phyloP scores from a whole-genome alignment of 2,797 vertebrate species.

The Rhodeus uyekii region DNA sequence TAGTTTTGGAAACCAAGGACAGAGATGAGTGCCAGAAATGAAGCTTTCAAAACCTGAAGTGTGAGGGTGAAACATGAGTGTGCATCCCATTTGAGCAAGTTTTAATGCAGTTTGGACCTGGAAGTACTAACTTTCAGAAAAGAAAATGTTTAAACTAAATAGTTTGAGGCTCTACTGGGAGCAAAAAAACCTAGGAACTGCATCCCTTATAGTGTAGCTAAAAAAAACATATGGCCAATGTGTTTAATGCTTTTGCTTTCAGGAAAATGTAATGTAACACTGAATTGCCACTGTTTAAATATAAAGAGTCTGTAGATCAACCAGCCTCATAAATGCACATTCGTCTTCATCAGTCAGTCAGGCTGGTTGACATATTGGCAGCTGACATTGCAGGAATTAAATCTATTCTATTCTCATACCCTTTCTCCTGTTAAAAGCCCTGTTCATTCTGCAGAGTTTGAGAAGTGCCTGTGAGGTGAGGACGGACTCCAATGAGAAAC shows the following conservation, averaged over 20 bases:
- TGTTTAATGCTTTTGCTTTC: background rate
- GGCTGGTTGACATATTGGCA: constrained; percentile 12
- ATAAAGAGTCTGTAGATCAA: background rate
- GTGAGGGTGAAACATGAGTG: background rate
- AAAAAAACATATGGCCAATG: background rate
- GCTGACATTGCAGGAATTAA: constrained; percentile 20
- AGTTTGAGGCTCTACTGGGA: background rate
- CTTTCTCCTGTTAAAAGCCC: constrained; percentile 56
- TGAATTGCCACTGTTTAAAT: constrained; percentile 4
- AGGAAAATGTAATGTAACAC: background rate
- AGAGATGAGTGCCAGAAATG: background rate
- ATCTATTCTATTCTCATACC: constrained; percentile 45
- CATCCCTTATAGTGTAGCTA: background rate
- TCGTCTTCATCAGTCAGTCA: constrained; percentile 27
- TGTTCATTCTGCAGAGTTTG: constrained; percentile 53
- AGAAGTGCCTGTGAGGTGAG: background rate
- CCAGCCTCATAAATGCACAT: background rate
- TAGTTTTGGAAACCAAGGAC: background rate
- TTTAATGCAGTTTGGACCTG: background rate
- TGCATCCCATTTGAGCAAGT: background rate
- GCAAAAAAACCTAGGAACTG: background rate
- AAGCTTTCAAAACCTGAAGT: background rate
- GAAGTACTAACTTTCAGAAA: background rate
- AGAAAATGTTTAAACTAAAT: background rate
- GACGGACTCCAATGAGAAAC: background rate